Conservation (phyloP, 1,140 invertebrate genomes). For the Leptonema lineaticorne region DNA sequence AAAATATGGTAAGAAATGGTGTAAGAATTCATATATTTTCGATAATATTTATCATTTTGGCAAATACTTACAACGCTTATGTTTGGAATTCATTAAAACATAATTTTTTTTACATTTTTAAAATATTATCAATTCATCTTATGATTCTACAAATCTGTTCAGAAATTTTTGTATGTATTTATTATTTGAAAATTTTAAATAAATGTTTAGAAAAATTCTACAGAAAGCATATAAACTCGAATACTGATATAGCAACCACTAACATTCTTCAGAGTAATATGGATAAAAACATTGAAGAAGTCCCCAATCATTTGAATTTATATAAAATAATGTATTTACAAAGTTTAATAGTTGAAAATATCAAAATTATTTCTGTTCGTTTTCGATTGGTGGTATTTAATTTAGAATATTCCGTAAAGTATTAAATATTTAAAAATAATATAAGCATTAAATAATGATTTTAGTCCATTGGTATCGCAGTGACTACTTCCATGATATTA, state of each 20-base stretch:
- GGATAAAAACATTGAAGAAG: no score
- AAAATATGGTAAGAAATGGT: background rate
- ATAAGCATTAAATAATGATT: no score
- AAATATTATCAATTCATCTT: background rate
- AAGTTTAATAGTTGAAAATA: background rate
- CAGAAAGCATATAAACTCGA: no score
- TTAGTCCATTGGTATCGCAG: no score
- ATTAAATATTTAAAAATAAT: no score
- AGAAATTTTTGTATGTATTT: background rate
- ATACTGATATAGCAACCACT: no score
- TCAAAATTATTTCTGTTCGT: background rate
- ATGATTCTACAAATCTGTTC: background rate
- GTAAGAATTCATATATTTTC: background rate
- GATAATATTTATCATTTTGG: background rate
- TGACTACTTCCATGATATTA: no score
- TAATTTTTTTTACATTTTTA: background rate
- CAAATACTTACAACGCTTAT: background rate
- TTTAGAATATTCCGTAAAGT: background rate
- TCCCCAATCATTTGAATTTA: background rate
- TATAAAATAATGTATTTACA: background rate
- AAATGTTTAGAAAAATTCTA: background rate
- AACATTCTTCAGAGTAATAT: no score
- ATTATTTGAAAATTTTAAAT: background rate
- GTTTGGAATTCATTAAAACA: background rate
- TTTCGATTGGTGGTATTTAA: constrained; percentile 4